Base-by-base conservation (phyloP, 2,888 invertebrate species). In the Meteorus colon region DNA sequence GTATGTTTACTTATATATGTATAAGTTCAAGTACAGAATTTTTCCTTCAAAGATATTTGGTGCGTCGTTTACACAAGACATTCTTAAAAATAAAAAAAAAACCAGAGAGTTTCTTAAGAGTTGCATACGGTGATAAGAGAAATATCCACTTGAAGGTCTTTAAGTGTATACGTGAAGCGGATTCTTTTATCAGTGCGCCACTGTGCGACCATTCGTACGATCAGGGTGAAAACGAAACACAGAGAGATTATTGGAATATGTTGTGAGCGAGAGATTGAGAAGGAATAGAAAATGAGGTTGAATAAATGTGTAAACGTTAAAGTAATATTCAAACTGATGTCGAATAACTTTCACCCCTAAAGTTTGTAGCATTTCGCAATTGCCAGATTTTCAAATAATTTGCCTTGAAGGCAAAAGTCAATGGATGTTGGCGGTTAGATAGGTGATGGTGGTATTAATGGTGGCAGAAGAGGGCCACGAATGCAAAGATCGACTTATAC, bases 141-240 rank as follows among this genome's bases (percentile, higher is more conserved):
- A 79, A 80, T 79, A 78, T 80, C 81, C 79, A 80, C 79, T 81
- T 81, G 71, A 73, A 78, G 76, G 72, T 31, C 66, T 65, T n/a
- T 24, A 62, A 66, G 72, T 45, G 71, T 73, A 63, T 60, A 77
- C n/a, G 6, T 41, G 12, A 69, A 75, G 83, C 81, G 82, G 80
- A 84, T 82, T 24, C 82, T 82, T 84, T 83, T 86, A 86, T 85
- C 86, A 86, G 83, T 81, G 82, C 80, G 79, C 79, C 74, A 77
- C 78, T 77, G 51, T 14, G 68, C 51, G n/a, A 41, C 72, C 41
- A 63, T 63, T 63, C 41, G 41, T 55, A 55, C 6, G 8, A 29
- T 60, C 59, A 62, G 62, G 14, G 31, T 19, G 1, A 68, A 48
- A 67, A 68, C n/a, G 24, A n/a, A 63, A 41, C 41, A 41, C 29